A percentile compares a stretch with the other conserved stretches of the same genome.
Evolutionary conservation across 2,888 invertebrate species (phyloP).

Genomic region (Drosophila mettleri): DNA sequence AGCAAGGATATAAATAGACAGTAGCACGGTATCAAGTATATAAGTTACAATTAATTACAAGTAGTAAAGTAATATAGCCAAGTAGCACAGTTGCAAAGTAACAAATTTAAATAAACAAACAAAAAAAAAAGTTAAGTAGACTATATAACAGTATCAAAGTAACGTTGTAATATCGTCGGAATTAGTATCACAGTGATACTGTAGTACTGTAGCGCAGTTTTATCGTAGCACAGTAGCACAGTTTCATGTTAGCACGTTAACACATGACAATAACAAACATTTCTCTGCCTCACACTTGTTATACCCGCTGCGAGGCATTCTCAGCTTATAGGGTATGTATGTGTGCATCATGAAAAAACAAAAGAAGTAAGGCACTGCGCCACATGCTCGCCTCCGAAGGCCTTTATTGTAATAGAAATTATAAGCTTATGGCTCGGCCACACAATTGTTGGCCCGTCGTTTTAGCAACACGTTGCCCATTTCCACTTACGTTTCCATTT

Average conservation of each 20-base stretch:
- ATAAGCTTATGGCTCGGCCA: slow-evolving; percentile 56
- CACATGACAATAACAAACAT: too few relatives aligned
- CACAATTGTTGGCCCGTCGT: slow-evolving; percentile 49
- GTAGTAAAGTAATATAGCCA: not conserved
- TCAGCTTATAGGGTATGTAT: not conserved
- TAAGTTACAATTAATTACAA: too few relatives aligned
- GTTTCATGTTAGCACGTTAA: too few relatives aligned
- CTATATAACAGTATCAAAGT: not conserved
- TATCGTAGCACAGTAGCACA: not conserved
- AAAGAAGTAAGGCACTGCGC: slow-evolving; percentile 36
- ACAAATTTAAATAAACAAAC: too few relatives aligned
- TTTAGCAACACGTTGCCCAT: slow-evolving; percentile 76
- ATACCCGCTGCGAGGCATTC: not conserved
- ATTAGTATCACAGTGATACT: too few relatives aligned
- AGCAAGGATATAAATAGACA: too few relatives aligned
- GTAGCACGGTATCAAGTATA: too few relatives aligned
- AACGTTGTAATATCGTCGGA: too few relatives aligned
- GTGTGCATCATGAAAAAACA: not conserved
- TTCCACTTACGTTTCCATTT: slow-evolving; percentile 44
- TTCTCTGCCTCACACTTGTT: not conserved
- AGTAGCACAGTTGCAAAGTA: too few relatives aligned
- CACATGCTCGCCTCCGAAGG: slow-evolving; percentile 45
- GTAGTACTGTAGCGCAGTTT: too few relatives aligned
- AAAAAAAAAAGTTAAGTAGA: too few relatives aligned
- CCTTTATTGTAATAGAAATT: slow-evolving; percentile 77